Percentiles rank a stretch among this genome's conserved stretches.
Evolutionary conservation across 2,797 vertebrate species (phyloP).

Genomic region (Oophaga sylvatica): DNA sequence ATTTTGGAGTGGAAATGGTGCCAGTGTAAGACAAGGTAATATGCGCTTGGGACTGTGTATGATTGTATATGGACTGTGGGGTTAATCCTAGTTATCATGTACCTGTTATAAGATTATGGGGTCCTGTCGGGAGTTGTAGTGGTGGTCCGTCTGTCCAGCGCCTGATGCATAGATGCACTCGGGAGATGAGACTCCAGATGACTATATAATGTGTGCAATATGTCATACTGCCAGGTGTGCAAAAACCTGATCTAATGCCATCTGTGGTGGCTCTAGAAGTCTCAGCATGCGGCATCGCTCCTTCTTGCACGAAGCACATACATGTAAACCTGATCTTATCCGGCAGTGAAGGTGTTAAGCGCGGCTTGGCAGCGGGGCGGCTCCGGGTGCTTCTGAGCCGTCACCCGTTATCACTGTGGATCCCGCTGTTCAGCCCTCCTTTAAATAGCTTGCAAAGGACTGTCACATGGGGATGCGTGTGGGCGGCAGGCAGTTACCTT

Average conservation of each 20-base stretch:
- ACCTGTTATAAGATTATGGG: too few species aligned
- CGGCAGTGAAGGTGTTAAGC: constrained; percentile 31
- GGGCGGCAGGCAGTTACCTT: constrained; percentile 52
- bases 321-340: background rate
- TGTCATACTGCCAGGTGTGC: too few species aligned
- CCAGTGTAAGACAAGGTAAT: too few species aligned
- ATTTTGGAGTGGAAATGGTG: too few species aligned
- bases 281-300: background rate
- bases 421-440: constrained; percentile 51
- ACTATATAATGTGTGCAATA: too few species aligned
- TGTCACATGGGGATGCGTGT: constrained; percentile 60
- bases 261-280: background rate
- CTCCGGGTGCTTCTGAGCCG: constrained; percentile 44
- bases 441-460: constrained; percentile 54
- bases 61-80: too few species aligned
- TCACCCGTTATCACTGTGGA: constrained; percentile 53
- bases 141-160: too few species aligned
- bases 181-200: too few species aligned
- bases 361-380: constrained; percentile 34
- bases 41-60: too few species aligned
- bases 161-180: too few species aligned
- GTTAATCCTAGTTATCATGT: too few species aligned
- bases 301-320: background rate
- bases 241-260: background rate
- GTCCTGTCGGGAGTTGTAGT: too few species aligned